Percentiles rank a stretch among this genome's conserved stretches.
Evolutionary conservation across 2,797 vertebrate species (phyloP).

Genomic region (Enteromius treurensis): DNA sequence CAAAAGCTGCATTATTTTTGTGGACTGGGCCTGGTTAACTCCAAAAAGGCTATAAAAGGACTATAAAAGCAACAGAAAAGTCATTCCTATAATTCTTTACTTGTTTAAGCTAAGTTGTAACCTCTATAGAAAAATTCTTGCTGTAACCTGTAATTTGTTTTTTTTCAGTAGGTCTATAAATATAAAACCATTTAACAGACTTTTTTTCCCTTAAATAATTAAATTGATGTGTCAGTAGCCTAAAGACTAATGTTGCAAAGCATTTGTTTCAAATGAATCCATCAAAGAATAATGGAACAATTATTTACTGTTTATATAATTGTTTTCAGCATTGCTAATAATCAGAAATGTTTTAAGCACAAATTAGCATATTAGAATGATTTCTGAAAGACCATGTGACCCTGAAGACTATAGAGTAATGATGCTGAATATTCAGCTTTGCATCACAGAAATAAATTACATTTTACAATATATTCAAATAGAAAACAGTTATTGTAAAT

Average conservation of each 20-base stretch:
- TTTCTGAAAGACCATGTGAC: neutral
- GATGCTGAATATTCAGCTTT: neutral
- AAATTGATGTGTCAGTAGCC: neutral
- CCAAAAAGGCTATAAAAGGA: neutral
- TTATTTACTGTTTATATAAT: neutral
- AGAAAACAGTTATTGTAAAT: neutral
- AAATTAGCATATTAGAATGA: neutral
- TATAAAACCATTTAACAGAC: neutral
- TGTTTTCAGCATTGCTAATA: neutral
- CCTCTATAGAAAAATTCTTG: no score
- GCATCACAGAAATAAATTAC: no score
- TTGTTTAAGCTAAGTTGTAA: neutral
- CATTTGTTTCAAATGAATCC: neutral
- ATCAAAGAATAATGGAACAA: neutral
- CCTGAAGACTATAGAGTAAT: neutral
- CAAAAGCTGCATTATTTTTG: neutral
- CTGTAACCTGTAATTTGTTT: neutral
- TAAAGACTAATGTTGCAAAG: neutral
- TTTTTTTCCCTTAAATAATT: no score
- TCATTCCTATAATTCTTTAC: neutral
- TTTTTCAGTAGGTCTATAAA: neutral
- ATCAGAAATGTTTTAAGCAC: neutral
- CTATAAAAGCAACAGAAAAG: neutral
- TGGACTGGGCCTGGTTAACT: neutral
- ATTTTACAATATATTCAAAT: neutral